These are phyloP conservation scores for Donacobius atricapilla DNA, from an alignment of 2,113 vertebrate species.

Conservation along the genomic window DNA sequence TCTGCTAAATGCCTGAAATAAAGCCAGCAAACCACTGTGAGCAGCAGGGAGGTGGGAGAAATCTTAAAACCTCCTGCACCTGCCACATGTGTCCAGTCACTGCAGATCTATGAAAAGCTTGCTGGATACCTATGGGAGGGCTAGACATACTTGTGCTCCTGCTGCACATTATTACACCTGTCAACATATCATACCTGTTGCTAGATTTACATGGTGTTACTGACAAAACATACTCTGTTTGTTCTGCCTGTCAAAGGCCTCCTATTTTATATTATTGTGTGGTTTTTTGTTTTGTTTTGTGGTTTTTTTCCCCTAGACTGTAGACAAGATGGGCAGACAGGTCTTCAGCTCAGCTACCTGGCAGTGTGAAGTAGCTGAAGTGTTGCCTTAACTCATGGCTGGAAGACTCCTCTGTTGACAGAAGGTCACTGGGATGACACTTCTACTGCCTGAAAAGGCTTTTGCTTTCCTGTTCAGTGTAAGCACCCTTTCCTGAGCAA, in stretches of 20 bases:
- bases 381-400: conserved; percentile 25
- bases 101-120: background rate
- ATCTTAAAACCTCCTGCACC: conserved; percentile 2
- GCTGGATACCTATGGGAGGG: conserved; percentile 17
- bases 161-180: background rate
- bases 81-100: background rate
- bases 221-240: conserved; percentile 25
- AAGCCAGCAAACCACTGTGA: conserved; percentile 5
- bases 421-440: background rate
- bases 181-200: background rate
- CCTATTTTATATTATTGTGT: background rate
- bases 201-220: conserved; percentile 19
- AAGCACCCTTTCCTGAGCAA: background rate
- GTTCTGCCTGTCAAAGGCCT: background rate
- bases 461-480: background rate
- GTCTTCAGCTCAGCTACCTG: background rate
- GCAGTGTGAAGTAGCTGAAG: background rate
- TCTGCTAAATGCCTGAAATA: background rate
- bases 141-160: background rate
- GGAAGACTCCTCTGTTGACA: conserved; percentile 24
- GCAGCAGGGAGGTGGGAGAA: background rate
- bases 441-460: background rate
- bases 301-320: background rate
- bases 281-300: too few species aligned
- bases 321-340: background rate